A percentile compares a stretch with the other conserved stretches of the same genome.
Conservation (phyloP, 92 coral and sea anemone genomes). For the Siderastrea siderea region DNA sequence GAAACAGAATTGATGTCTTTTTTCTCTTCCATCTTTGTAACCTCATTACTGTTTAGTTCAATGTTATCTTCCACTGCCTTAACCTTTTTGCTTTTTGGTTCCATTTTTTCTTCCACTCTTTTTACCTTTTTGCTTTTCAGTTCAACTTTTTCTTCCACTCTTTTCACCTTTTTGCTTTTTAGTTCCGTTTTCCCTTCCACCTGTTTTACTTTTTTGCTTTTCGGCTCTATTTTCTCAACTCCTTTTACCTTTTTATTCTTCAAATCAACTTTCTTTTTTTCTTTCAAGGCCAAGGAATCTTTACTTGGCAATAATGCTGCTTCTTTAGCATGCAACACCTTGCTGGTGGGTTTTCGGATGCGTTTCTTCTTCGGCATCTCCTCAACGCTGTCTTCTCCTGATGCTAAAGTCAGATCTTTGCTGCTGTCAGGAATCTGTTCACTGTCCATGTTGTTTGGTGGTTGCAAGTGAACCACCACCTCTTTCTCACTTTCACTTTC, state of each 20-base stretch:
- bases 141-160: neutral
- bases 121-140: constrained; percentile 18
- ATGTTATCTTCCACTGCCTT: neutral
- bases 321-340: constrained; percentile 29
- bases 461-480: neutral
- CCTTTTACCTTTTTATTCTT: constrained; percentile 23
- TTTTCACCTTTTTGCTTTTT: constrained; percentile 23
- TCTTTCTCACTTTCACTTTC: constrained; percentile 52
- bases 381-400: constrained; percentile 4
- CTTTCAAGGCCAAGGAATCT: constrained; percentile 7
- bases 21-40: constrained; percentile 27
- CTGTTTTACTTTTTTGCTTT: constrained; percentile 19
- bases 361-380: constrained; percentile 50
- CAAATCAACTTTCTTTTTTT: constrained; percentile 24
- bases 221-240: neutral
- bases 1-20: neutral
- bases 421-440: neutral
- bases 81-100: constrained; percentile 19
- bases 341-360: constrained; percentile 46
- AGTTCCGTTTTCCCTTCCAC: neutral
- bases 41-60: constrained; percentile 16
- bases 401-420: neutral
- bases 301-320: constrained; percentile 16
- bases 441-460: neutral
- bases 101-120: constrained; percentile 15